Evolutionary conservation across 2,888 invertebrate species (phyloP), one percentile per base, ranked within the genome.

Genomic region (Synergus gifuensis): DNA sequence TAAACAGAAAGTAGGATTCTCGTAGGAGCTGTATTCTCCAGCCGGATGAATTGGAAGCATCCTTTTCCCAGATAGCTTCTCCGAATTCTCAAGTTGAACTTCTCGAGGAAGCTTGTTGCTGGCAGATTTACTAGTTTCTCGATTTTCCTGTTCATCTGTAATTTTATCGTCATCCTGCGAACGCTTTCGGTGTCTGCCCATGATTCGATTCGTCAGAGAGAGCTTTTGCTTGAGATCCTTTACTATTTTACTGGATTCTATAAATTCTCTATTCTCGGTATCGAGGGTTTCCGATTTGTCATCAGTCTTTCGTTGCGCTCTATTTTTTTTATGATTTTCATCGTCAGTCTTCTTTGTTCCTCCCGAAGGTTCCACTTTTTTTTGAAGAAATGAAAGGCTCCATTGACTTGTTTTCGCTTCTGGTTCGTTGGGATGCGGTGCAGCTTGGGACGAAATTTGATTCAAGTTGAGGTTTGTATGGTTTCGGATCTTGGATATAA

Each of bases 1-100:
- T 73, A 90, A 80, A 44, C 85, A 86, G 67, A 92, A 92, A 2
- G 89, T 89, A 2, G 91, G 92, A 85, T 92, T 92, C 82, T 92
- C 92, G 81, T 92, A 92, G 42, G 86, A 88, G 66, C 79, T 86
- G 79, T 73, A 85, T 76, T 83, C 84, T 28, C 83, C 79, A n/a
- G 67, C 73, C 7, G 78, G 63, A 40, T 28, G 44, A 18, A 63
- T 28, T 40, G 58, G 46, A 40, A 54, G 58, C 36, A 54, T 28
- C 18, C 12, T 73, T 54, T 36, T 54, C 18, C 8, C 62, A 40
- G 28, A 40, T 78, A 78, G 5, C 46, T 78, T 18, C 49, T 54
- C 40, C n/a, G 22, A 28, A 76, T 78, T 11, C 40, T 42, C 44
- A 78, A 40, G 60, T 49, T 79, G 58, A 18, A 16, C 58, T 12